These are phyloP conservation scores for Xerus inauris DNA, from an alignment of 2,113 vertebrate species.

Conservation along the genomic window DNA sequence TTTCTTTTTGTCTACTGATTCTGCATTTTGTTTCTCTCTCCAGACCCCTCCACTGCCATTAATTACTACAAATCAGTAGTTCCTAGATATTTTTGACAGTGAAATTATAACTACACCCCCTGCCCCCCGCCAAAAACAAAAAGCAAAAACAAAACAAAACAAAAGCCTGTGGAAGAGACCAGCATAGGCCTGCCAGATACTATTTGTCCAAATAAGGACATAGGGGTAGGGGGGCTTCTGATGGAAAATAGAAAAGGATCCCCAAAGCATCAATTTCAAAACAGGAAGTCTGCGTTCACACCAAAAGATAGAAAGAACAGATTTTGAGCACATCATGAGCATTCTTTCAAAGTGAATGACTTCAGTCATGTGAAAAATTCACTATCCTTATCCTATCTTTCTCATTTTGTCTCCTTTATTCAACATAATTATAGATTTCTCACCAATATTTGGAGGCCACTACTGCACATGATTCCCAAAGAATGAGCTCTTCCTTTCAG, in stretches of 20 bases:
- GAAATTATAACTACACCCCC: background rate
- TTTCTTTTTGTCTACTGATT: background rate
- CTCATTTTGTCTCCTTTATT: background rate
- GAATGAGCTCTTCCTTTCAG: background rate
- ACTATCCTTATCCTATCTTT: background rate
- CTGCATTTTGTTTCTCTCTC: conserved; percentile 35
- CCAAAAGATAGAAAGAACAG: background rate
- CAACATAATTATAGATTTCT: background rate
- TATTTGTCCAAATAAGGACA: background rate
- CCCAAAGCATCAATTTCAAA: background rate
- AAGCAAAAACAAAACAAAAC: background rate
- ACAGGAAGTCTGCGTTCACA: background rate
- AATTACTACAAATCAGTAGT: background rate
- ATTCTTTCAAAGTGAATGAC: background rate
- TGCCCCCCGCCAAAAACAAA: no score
- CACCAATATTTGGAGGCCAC: background rate
- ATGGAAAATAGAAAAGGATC: background rate
- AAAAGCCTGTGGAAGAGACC: background rate
- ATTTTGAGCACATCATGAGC: background rate
- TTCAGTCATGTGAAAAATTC: background rate
- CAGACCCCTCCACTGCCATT: background rate
- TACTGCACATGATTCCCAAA: background rate
- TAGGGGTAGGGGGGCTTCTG: background rate
- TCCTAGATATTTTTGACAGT: conserved; percentile 11
- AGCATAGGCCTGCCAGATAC: background rate